Conservation (phyloP, 2,888 invertebrate genomes). For the Atrina japonica region DNA sequence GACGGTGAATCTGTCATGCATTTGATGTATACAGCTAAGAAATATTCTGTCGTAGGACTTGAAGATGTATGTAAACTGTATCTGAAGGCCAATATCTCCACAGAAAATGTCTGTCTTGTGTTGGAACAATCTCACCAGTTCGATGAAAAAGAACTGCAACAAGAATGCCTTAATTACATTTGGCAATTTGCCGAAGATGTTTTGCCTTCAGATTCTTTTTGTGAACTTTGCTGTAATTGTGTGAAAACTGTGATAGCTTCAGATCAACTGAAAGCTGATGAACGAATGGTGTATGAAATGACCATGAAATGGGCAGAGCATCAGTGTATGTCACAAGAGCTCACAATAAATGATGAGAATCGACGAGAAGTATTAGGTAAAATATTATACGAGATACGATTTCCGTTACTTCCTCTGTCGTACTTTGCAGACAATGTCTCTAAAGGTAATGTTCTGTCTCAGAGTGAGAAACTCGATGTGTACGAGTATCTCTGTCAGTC, state of each 20-base stretch:
- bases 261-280: slow-evolving; percentile 15
- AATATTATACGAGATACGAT: slow-evolving; percentile 15
- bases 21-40: slow-evolving; percentile 26
- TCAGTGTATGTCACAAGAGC: slow-evolving; percentile 1
- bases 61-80: slow-evolving; percentile 19
- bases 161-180: slow-evolving; percentile 17
- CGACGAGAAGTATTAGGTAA: slow-evolving; percentile 6
- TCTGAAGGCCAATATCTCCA: slow-evolving; percentile 14
- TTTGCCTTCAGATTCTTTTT: neutral
- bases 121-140: slow-evolving; percentile 25
- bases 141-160: slow-evolving; percentile 13
- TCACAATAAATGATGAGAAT: slow-evolving; percentile 11
- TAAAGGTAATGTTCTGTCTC: slow-evolving; percentile 5
- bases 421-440: slow-evolving; percentile 29
- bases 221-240: slow-evolving; percentile 16
- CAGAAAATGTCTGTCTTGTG: slow-evolving; percentile 27
- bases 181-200: slow-evolving; percentile 5
- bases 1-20: slow-evolving; percentile 14
- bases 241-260: slow-evolving; percentile 11
- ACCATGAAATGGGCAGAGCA: slow-evolving; percentile 15
- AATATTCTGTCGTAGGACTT: slow-evolving; percentile 29
- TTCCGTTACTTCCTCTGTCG: slow-evolving; percentile 17
- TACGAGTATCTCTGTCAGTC: slow-evolving; percentile 22
- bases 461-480: slow-evolving; percentile 21
- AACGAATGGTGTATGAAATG: slow-evolving; percentile 15